phyloP scores from a whole-genome alignment of 2,113 vertebrate species.

The Verasper variegatus region DNA sequence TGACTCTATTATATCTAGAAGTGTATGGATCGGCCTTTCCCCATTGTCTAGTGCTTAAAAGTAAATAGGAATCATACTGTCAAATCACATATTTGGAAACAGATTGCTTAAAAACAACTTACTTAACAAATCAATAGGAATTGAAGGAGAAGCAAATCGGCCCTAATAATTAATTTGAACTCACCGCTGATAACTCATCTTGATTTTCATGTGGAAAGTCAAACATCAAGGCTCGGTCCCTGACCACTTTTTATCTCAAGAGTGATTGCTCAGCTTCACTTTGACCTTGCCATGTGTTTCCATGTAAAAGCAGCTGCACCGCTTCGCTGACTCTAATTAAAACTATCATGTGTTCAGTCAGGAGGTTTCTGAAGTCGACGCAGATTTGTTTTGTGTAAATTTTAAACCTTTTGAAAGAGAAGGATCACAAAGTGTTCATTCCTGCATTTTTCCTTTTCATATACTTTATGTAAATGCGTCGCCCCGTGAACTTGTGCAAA shows the following conservation, averaged over 20 bases:
- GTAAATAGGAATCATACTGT: no score
- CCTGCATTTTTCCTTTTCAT: constrained; percentile 4
- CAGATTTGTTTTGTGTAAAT: constrained; percentile 26
- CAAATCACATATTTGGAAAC: no score
- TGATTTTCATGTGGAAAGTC: constrained; percentile 48
- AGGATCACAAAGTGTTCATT: not conserved
- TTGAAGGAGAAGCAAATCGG: not conserved
- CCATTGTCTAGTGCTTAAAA: no score
- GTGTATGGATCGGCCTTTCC: no score
- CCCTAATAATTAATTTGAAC: not conserved
- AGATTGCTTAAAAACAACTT: no score
- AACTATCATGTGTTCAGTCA: constrained; percentile 41
- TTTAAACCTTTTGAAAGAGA: constrained; percentile 16
- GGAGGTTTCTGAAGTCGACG: constrained; percentile 25
- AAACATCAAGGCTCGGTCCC: constrained; percentile 23
- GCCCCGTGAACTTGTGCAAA: not conserved
- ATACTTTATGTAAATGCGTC: not conserved
- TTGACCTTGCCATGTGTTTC: constrained; percentile 46
- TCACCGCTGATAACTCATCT: constrained; percentile 10
- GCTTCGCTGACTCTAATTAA: constrained; percentile 47
- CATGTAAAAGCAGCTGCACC: constrained; percentile 33
- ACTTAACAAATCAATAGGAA: no score
- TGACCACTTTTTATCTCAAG: constrained; percentile 6
- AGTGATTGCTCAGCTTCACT: constrained; percentile 44
- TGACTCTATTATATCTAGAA: no score